Evolutionary conservation across 2,797 vertebrate species (phyloP).

Genomic region (Danio choprae): DNA sequence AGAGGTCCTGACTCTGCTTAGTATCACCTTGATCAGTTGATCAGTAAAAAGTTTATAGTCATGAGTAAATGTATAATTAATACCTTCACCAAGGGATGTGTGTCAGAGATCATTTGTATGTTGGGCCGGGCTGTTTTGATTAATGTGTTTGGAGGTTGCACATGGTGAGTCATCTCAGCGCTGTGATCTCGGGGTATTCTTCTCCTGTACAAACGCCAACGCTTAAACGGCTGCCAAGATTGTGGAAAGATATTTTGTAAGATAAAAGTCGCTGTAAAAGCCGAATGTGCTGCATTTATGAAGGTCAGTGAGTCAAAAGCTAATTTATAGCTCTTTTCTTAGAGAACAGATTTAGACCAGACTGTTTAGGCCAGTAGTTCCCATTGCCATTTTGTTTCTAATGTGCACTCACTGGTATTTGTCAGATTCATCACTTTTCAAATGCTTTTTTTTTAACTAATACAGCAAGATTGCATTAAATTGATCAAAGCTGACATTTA

Average conservation of each 20-base stretch:
- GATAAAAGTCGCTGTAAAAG: conserved; percentile 7
- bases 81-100: conserved; percentile 64
- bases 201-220: conserved; percentile 47
- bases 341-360: background rate
- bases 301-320: conserved; percentile 17
- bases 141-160: conserved; percentile 65
- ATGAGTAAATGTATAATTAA: conserved; percentile 70
- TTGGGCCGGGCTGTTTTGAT: conserved; percentile 71
- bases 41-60: conserved; percentile 25
- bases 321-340: background rate
- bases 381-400: too few relatives aligned
- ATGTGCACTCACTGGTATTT: too few relatives aligned
- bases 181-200: conserved; percentile 41
- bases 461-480: too few relatives aligned
- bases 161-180: conserved; percentile 52
- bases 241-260: conserved; percentile 18
- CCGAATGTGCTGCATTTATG: conserved; percentile 2
- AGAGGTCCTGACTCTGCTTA: conserved; percentile 29
- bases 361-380: background rate
- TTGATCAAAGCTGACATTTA: too few relatives aligned
- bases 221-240: conserved; percentile 9
- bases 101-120: conserved; percentile 70
- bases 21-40: conserved; percentile 48
- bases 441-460: too few relatives aligned
- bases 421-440: too few relatives aligned